phyloP scores from a whole-genome alignment of 2,113 vertebrate genomes.

The Vidua macroura region DNA sequence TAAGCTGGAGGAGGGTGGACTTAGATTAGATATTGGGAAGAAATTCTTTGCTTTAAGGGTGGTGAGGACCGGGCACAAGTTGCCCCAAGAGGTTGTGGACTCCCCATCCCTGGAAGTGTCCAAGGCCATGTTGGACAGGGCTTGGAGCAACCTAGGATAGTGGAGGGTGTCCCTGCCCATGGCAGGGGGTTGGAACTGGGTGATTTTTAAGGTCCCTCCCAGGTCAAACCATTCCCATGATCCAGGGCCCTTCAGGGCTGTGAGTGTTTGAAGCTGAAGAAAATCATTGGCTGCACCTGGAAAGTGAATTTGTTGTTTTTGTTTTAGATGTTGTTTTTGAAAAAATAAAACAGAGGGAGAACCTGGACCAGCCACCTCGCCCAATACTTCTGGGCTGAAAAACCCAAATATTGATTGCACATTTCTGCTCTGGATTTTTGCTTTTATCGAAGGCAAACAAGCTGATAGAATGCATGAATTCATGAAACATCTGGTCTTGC shows the following conservation, averaged over 20 bases:
- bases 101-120: background rate
- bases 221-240: background rate
- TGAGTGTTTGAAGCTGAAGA: background rate
- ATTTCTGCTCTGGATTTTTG: background rate
- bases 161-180: background rate
- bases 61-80: background rate
- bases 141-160: background rate
- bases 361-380: background rate
- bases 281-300: background rate
- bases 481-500: slow-evolving; percentile 40
- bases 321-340: background rate
- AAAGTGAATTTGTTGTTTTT: background rate
- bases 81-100: background rate
- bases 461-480: background rate
- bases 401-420: slow-evolving; percentile 8
- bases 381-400: background rate
- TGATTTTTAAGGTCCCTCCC: background rate
- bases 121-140: background rate
- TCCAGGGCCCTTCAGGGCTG: background rate
- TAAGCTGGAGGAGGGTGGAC: background rate
- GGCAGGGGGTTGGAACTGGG: background rate
- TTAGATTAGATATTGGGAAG: background rate
- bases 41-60: background rate
- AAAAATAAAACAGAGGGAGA: background rate
- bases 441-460: background rate